Conservation (phyloP, 2,797 vertebrate genomes). For the Odontamblyopus rebecca region DNA sequence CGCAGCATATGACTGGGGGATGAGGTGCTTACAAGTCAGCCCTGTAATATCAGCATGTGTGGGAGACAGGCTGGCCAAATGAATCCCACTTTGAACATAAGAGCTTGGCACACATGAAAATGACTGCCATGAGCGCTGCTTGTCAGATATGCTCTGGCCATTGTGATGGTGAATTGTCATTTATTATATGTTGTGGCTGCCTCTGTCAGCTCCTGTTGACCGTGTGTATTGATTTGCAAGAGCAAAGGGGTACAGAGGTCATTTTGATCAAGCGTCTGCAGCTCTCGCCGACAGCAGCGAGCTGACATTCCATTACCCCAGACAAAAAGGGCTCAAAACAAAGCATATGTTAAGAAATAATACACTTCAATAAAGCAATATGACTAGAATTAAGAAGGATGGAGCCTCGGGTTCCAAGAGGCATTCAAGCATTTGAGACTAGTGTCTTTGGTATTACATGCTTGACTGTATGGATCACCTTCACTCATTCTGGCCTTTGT, state of each 20-base stretch:
- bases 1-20: constrained; percentile 76
- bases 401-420: constrained; percentile 60
- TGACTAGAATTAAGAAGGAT: constrained; percentile 87
- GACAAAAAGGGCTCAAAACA: constrained; percentile 80
- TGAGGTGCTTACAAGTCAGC: constrained; percentile 84
- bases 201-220: constrained; percentile 83
- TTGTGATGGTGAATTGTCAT: constrained; percentile 83
- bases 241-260: constrained; percentile 84
- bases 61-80: constrained; percentile 83
- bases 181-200: constrained; percentile 89
- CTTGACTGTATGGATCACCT: constrained; percentile 75
- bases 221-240: constrained; percentile 87
- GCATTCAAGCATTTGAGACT: constrained; percentile 71
- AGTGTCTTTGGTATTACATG: constrained; percentile 74
- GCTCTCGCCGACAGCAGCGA: constrained; percentile 80
- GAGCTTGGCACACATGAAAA: constrained; percentile 83
- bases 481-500: constrained; percentile 41
- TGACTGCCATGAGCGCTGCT: constrained; percentile 85
- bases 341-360: constrained; percentile 86
- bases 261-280: constrained; percentile 89
- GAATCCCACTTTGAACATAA: constrained; percentile 88
- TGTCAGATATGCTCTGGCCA: constrained; percentile 84
- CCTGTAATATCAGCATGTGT: constrained; percentile 88
- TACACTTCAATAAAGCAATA: constrained; percentile 79
- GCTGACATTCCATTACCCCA: constrained; percentile 91